Base-by-base conservation (phyloP, 2,797 vertebrate species). In the Bovichtus variegatus region DNA sequence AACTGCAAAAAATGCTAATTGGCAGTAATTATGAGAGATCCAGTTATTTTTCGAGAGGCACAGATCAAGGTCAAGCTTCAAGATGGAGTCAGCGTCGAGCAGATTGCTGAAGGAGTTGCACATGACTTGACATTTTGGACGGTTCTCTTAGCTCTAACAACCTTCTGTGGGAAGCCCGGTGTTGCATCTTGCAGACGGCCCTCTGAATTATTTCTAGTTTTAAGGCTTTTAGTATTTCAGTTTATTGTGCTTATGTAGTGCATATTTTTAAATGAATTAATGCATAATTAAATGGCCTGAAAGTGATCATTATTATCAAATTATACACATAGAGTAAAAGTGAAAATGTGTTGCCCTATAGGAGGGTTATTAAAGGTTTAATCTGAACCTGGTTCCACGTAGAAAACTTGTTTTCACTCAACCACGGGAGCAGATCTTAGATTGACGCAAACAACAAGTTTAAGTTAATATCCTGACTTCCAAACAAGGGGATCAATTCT, bases 211-310 rank as follows among this genome's bases (percentile, higher is more conserved):
- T 25, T 51, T 38, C 8, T 25, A 36, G 13, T 64, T 49, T 19
- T 18, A 44, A 23, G 10, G 4, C n/a, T 8, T 49, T 16, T n/a
- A n/a, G n/a, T n/a, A n/a, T n/a, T n/a, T n/a, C 34, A 40, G 1
- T 38, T 65, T n/a, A 21, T 57, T 38, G 2, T 43, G 41, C 12
- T 43, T 18, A 43, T n/a, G n/a, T n/a, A n/a, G n/a, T n/a, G n/a
- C 51, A 54, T 27, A 57, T 69, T 63, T 19, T 36, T 46, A 34
- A 74, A 75, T 60, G 5, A 65, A 49, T 60, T 44, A 69, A 23
- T 40, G 38, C 19, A 69, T 50, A 38, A 60, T 53, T 10, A 50
- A 65, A 83, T 55, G 9, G 44, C 12, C 21, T 55, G 21, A 65
- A 69, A 59, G 31, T 49, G 10, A 66, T n/a, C n/a, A 31, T 41